phyloP scores from a whole-genome alignment of 2,888 invertebrate genomes.

The Atethmia centrago region DNA sequence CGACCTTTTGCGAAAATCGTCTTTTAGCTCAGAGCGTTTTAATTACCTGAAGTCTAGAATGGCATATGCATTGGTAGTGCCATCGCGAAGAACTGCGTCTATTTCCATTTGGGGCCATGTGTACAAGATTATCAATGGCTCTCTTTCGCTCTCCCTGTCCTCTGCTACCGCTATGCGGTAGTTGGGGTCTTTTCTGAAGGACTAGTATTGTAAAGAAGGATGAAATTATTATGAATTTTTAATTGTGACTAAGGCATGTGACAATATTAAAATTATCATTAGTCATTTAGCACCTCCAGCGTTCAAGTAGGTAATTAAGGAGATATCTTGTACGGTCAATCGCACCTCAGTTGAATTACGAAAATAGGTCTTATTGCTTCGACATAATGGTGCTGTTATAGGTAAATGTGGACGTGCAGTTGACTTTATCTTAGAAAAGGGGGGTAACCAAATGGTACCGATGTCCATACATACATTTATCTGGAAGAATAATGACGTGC shows the following conservation, averaged over 20 bases:
- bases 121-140: conserved; percentile 95
- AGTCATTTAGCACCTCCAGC: not conserved
- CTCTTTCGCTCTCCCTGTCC: conserved; percentile 84
- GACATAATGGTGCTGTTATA: not conserved
- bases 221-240: not conserved
- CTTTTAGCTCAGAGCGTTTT: not conserved
- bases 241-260: not conserved
- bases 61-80: conserved; percentile 94
- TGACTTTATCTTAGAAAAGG: not conserved
- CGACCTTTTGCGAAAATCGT: not conserved
- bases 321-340: not conserved
- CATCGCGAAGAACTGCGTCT: conserved; percentile 93
- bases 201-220: conserved; percentile 69
- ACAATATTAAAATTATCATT: not conserved
- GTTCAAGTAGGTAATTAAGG: not conserved
- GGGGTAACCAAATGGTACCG: not conserved
- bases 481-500: not conserved
- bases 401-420: not conserved
- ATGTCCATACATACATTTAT: not conserved
- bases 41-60: conserved; percentile 93
- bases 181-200: conserved; percentile 82
- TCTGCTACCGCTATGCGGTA: conserved; percentile 96
- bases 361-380: not conserved
- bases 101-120: conserved; percentile 95
- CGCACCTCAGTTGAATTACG: not conserved